Evolutionary conservation across 2,797 vertebrate species (phyloP).

Genomic region (Urophycis tenuis): DNA sequence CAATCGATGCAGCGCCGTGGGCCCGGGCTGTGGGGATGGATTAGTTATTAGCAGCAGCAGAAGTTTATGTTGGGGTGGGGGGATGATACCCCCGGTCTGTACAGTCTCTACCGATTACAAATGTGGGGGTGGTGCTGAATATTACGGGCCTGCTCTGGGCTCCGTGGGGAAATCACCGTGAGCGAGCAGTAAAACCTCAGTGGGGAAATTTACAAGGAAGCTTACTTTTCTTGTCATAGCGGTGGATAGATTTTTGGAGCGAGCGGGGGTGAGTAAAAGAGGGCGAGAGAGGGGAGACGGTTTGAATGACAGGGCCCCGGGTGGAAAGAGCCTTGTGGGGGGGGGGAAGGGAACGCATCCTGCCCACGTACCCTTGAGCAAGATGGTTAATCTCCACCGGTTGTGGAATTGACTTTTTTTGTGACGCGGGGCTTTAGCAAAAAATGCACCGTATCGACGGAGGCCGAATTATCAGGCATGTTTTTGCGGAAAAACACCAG

Average conservation of each 20-base stretch:
- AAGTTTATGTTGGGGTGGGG: constrained; percentile 33
- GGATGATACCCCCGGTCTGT: constrained; percentile 30
- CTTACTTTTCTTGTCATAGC: neutral
- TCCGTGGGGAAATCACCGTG: neutral
- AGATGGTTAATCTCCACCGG: neutral
- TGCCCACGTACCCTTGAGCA: neutral
- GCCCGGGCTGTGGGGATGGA: constrained; percentile 21
- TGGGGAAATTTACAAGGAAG: neutral
- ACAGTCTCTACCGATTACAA: constrained; percentile 39
- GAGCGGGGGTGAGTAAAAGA: neutral
- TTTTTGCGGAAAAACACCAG: neutral
- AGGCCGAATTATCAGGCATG: neutral
- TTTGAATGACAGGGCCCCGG: neutral
- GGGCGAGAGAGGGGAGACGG: neutral
- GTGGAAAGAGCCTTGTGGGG: neutral
- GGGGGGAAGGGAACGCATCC: neutral
- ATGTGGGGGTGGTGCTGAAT: constrained; percentile 27
- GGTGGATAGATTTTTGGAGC: neutral
- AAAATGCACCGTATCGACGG: neutral
- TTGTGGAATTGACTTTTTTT: neutral
- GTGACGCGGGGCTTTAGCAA: neutral
- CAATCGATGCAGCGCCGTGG: constrained; percentile 42
- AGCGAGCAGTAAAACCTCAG: neutral
- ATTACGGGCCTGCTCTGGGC: neutral
- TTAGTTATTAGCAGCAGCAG: constrained; percentile 44